phyloP scores from a whole-genome alignment of 2,797 vertebrate species.

The Chrysocyon brachyurus region DNA sequence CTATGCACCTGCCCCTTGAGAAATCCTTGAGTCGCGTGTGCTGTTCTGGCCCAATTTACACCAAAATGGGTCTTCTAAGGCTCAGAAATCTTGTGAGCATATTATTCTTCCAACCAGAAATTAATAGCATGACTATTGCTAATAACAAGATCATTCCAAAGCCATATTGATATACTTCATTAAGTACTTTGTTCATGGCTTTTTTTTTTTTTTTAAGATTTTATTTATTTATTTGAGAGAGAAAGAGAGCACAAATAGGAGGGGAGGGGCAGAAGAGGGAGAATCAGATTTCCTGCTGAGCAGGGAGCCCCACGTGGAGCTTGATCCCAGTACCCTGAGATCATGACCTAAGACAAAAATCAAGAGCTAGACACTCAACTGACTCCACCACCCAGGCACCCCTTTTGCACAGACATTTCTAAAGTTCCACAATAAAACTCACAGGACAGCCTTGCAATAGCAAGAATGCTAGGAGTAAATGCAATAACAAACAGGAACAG shows the following conservation, averaged over 20 bases:
- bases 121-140: conserved; percentile 9
- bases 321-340: neutral
- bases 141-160: conserved; percentile 49
- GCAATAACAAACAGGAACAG: neutral
- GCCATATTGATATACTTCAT: conserved; percentile 35
- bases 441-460: neutral
- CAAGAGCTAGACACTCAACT: neutral
- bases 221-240: neutral
- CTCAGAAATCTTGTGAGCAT: conserved; percentile 52
- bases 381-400: neutral
- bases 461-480: neutral
- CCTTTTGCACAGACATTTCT: conserved; percentile 23
- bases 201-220: neutral
- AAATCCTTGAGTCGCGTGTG: neutral
- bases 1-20: neutral
- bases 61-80: neutral
- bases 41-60: conserved; percentile 24
- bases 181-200: conserved; percentile 14
- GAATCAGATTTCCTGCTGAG: neutral
- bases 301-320: neutral
- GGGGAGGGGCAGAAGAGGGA: neutral
- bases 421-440: conserved; percentile 41
- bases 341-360: neutral
- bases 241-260: neutral
- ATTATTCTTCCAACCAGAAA: conserved; percentile 50